Evolutionary conservation across 1,140 invertebrate genomes (phyloP), one percentile per base, ranked within the genome.

Genomic region (Drosophila ironensis): DNA sequence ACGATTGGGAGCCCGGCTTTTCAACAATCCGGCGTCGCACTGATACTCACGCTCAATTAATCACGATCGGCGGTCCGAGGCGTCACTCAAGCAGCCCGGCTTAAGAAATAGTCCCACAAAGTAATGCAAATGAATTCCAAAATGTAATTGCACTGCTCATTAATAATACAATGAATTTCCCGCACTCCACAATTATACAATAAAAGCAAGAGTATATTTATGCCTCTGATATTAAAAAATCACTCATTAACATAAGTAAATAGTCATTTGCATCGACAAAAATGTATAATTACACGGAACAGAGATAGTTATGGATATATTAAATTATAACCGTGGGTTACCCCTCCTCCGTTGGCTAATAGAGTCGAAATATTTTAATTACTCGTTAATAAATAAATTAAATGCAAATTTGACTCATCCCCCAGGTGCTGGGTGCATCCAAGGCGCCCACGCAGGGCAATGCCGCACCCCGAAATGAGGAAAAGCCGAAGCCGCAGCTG

Each of bases 41-140:
- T 56, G 37, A 63, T 59, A 78, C 69, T 82, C 63, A 67, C 78
- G 80, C 73, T 66, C 70, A 66, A 84, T 84, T 78, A 84, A 74
- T 82, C 69, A 78, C 47, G 52, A 57, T 56, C 78, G 37, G 46
- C 47, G 61, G 52, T 67, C 67, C 24, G 25, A 48, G 41, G 27
- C 42, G 46, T 56, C 45, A 41, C 3, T 51, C 4, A 22, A 42
- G 51, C 25, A 28, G 22, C 2, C 27, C 3, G 4, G 51, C 44
- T n/a, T 22, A 46, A 60, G 37, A n/a, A n/a, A 14, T 40, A 22
- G 37, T 16, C 57, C 52, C 30, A 66, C 57, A 42, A 33, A 53
- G 9, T 60, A 40, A 82, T 86, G 80, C 19, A 50, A 78, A 82
- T 78, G 27, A 78, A 84, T 86, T 50, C 78, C 19, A 46, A 47